Evolutionary conservation across 1,140 invertebrate species (phyloP).

Genomic region (Drosophila albomicans): DNA sequence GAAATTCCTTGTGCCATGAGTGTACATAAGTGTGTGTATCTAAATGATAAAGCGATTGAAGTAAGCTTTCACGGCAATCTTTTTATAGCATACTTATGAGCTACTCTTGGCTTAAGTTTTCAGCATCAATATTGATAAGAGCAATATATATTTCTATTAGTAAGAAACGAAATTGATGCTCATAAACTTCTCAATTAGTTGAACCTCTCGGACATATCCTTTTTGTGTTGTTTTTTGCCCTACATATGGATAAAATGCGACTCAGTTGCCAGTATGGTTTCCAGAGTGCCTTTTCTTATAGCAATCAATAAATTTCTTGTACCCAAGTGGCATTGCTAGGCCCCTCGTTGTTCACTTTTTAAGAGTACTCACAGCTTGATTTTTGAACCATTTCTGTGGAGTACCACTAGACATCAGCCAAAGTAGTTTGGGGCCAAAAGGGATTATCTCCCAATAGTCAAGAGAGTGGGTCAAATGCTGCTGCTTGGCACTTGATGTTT

Average conservation of each 20-base stretch:
- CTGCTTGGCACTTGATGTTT: constrained; percentile 40
- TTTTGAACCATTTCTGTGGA: constrained; percentile 49
- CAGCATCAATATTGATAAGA: background rate
- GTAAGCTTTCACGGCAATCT: background rate
- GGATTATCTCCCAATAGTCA: constrained; percentile 19
- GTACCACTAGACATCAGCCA: constrained; percentile 30
- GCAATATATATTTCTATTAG: background rate
- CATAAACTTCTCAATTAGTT: background rate
- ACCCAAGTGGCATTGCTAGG: constrained; percentile 8
- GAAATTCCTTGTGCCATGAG: background rate
- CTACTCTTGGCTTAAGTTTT: background rate
- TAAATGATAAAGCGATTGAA: constrained; percentile 18
- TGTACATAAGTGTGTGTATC: constrained; percentile 9
- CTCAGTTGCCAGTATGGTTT: constrained; percentile 20
- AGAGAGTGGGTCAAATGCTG: constrained; percentile 21
- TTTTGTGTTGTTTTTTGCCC: background rate
- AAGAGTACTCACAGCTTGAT: constrained; percentile 50
- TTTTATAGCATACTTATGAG: constrained; percentile 32
- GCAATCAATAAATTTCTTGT: constrained; percentile 32
- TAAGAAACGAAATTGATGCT: background rate
- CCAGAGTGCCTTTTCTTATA: constrained; percentile 6
- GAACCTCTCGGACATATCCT: background rate
- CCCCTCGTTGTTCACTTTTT: constrained; percentile 29
- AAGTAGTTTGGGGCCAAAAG: constrained; percentile 20
- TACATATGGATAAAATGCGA: constrained; percentile 7